Evolutionary conservation across 2,797 vertebrate genomes (phyloP).

Genomic region (Denticeps clupeoides): DNA sequence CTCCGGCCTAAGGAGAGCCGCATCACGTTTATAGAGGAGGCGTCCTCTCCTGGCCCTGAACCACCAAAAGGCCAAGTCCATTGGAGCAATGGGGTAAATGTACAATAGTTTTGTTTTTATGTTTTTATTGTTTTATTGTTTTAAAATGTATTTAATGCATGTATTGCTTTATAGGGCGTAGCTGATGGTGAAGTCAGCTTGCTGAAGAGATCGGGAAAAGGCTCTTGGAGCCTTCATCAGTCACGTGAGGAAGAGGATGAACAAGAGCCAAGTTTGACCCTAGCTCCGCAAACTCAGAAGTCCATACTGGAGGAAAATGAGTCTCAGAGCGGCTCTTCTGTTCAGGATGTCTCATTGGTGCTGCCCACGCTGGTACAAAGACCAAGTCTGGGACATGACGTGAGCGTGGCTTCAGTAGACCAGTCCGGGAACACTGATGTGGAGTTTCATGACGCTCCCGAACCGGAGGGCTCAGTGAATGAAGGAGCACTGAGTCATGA

Average conservation of each 20-base stretch:
- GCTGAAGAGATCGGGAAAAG: constrained; percentile 38
- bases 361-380: constrained; percentile 5
- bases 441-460: constrained; percentile 71
- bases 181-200: constrained; percentile 49
- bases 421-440: constrained; percentile 68
- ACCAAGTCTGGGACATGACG: constrained; percentile 52
- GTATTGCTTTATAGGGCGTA: constrained; percentile 43
- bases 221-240: constrained; percentile 42
- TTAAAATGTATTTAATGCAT: too few relatives aligned
- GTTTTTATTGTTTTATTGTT: constrained; percentile 2
- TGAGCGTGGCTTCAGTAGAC: constrained; percentile 47
- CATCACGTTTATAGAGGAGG: constrained; percentile 78
- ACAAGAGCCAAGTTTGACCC: constrained; percentile 21
- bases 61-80: constrained; percentile 42
- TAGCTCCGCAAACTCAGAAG: constrained; percentile 29
- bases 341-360: constrained; percentile 26
- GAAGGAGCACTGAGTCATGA: constrained; percentile 29
- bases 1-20: constrained; percentile 73
- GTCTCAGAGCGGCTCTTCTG: constrained; percentile 39
- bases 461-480: constrained; percentile 48
- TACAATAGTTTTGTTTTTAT: background rate
- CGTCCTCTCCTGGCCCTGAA: constrained; percentile 28
- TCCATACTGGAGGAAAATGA: constrained; percentile 16
- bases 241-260: constrained; percentile 34
- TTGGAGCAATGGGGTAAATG: constrained; percentile 68